Evolutionary conservation across 1,140 invertebrate species (phyloP), one percentile per base, ranked within the genome.

Genomic region (Cyrtorhinus lividipennis): DNA sequence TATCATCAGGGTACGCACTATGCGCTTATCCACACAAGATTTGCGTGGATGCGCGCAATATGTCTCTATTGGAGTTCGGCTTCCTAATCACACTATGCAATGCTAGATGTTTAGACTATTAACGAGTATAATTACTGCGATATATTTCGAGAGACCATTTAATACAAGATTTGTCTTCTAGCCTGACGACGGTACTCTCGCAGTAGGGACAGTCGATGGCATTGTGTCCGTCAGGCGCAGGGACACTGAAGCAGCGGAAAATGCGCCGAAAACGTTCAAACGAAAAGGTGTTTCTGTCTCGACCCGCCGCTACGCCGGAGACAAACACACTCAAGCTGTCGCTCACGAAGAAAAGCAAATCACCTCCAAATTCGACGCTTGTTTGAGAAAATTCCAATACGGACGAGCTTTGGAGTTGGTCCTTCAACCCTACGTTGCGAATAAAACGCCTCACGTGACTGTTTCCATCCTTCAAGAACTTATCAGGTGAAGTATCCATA

Each of bases 121-220:
- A n/a, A n/a, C n/a, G n/a, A n/a, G n/a, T n/a, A n/a, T n/a, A n/a
- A n/a, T n/a, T n/a, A n/a, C n/a, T n/a, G n/a, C n/a, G n/a, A n/a
- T n/a, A n/a, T n/a, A n/a, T n/a, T n/a, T n/a, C n/a, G n/a, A n/a
- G n/a, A n/a, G n/a, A n/a, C n/a, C n/a, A n/a, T n/a, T n/a, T n/a
- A n/a, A n/a, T n/a, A n/a, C n/a, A n/a, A n/a, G n/a, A 38, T 38
- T 38, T 38, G 5, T 5, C 15, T 38, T 38, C 15, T 77, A 92
- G 74, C 77, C 82, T 63, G 81, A 88, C 71, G 90, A 96, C 76
- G 84, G 88, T 70, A 84, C 87, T 23, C 72, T 97, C 65, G 88
- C 86, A 38, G 87, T 87, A 58, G 94, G 94, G 59, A 92, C 94
- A 84, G 82, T 88, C n/a, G 90, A 95, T 76, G 91, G 92, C 53